These are phyloP conservation scores for Pithys albifrons DNA, from an alignment of 2,113 vertebrate species.

Conservation along the genomic window DNA sequence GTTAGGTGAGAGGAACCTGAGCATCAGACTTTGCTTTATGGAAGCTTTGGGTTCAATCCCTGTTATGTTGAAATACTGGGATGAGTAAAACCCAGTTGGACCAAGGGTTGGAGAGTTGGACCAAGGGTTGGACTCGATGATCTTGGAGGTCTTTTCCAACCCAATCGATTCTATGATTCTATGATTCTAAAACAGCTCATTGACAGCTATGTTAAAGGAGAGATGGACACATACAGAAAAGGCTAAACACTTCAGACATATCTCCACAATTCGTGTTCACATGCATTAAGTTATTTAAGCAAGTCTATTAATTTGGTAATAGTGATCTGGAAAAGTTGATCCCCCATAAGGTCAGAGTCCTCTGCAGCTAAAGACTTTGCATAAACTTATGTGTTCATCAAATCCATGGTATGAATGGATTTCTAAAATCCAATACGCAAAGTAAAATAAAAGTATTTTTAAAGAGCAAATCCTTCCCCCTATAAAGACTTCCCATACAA, in stretches of 20 bases:
- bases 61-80: neutral
- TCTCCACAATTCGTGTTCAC: neutral
- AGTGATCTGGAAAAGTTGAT: neutral
- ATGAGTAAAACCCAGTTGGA: neutral
- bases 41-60: neutral
- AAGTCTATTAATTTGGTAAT: neutral
- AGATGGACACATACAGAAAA: neutral
- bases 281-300: neutral
- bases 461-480: neutral
- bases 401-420: neutral
- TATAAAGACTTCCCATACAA: neutral
- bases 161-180: too few relatives aligned
- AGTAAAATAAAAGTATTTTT: neutral
- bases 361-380: neutral
- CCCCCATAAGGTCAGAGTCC: neutral
- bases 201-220: neutral
- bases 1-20: neutral
- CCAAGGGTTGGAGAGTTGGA: too few relatives aligned
- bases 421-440: neutral
- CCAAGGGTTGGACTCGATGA: too few relatives aligned
- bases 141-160: too few relatives aligned
- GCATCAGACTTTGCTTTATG: too few relatives aligned
- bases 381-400: slow-evolving; percentile 1
- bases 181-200: neutral
- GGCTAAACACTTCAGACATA: neutral